Base-by-base conservation (phyloP, 2,113 vertebrate genomes). In the Scortum barcoo region DNA sequence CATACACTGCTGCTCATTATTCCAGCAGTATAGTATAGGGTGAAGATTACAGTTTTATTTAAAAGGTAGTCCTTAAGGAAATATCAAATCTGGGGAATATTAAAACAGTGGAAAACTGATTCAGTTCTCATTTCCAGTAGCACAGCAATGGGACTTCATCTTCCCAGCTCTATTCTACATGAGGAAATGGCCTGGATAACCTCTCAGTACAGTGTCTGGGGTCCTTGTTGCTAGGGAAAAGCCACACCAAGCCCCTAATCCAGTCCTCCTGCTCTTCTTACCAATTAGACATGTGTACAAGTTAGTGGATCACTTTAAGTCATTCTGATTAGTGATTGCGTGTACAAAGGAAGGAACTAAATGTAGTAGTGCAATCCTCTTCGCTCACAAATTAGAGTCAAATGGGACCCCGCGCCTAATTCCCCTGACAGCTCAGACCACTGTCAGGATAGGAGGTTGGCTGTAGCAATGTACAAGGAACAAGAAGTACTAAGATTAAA, bases 251-350 rank as follows among this genome's bases (percentile, higher is more conserved):
- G 85, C 85, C 87, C 85, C 90, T 95, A 95, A 95, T 93, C 92
- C 90, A 93, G 90, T 88, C 82, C 75, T 85, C 71, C 87, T 81
- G 87, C 89, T 86, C 90, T 93, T 86, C 82, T 89, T 92, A 86
- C 90, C 92, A 94, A 95, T 94, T 94, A 95, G 93, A 84, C 84
- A 93, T 91, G 91, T 87, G 87, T 87, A 93, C 93, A 94, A 93
- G 93, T 93, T 93, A 90, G 88, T 81, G 88, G 91, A 93, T 92
- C 91, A 91, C 90, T 94, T 92, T 92, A 93, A 93, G 93, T 93
- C 92, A 95, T 92, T 87, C 89, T 91, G 92, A 94, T 93, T 93
- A 94, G 91, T 83, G 92, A 92, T 82, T 88, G 93, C 85, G 90
- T 91, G 92, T 89, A 80, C 89, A 74, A 86, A 85, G 79, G 74